phyloP scores from a whole-genome alignment of 2,113 vertebrate species.

The Spea bombifrons region DNA sequence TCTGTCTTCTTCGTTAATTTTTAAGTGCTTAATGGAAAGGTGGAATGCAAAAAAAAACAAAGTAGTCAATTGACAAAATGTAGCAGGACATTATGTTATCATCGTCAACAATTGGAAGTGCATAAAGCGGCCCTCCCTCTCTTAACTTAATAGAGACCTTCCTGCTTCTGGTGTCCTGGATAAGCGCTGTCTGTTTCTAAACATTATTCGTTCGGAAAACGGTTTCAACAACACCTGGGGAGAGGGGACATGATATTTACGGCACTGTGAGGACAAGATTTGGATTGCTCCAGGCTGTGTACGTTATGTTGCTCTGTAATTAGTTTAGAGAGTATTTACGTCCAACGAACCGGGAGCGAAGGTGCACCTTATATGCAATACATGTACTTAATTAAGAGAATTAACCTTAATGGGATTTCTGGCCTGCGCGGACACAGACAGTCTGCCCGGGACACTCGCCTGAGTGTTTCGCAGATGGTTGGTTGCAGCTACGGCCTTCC shows the following conservation, averaged over 20 bases:
- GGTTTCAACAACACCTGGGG: slow-evolving; percentile 38
- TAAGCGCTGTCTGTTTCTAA: slow-evolving; percentile 10
- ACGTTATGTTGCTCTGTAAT: slow-evolving; percentile 68
- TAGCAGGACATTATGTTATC: background rate
- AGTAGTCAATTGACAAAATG: background rate
- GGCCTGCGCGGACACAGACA: slow-evolving; percentile 44
- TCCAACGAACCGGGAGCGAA: slow-evolving; percentile 55
- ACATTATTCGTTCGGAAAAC: slow-evolving; percentile 42
- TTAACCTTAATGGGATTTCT: slow-evolving; percentile 45
- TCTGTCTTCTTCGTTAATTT: too few relatives aligned
- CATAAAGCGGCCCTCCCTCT: background rate
- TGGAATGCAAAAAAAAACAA: too few relatives aligned
- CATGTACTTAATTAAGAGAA: slow-evolving; percentile 69
- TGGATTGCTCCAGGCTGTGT: slow-evolving; percentile 64
- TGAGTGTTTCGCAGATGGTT: slow-evolving; percentile 33
- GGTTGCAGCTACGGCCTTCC: background rate
- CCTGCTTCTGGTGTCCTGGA: slow-evolving; percentile 5
- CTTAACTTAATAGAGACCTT: background rate
- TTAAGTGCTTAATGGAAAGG: too few relatives aligned
- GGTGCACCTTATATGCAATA: slow-evolving; percentile 65
- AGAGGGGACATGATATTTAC: slow-evolving; percentile 49
- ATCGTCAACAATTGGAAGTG: background rate
- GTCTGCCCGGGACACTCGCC: slow-evolving; percentile 38
- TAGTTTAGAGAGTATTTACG: slow-evolving; percentile 68
- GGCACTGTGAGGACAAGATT: slow-evolving; percentile 61